Conservation (phyloP, 2,797 vertebrate genomes). For the Fistularia commersonii region DNA sequence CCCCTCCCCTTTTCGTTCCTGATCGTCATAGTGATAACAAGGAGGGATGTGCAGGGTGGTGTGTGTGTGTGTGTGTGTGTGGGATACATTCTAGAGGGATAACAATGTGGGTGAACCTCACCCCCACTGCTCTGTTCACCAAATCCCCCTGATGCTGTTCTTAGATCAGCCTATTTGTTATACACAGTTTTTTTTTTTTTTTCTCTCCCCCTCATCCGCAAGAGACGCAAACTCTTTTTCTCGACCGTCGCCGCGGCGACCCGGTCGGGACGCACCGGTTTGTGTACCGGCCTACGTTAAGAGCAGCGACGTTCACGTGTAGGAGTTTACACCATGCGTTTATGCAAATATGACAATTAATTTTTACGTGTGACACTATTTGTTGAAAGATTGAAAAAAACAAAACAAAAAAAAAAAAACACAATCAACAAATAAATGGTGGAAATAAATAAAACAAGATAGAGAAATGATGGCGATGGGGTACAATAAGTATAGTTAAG, state of each 20-base stretch:
- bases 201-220: background rate
- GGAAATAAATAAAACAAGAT: no score
- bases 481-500: no score
- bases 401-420: no score
- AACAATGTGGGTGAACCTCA: slow-evolving; percentile 28
- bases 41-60: slow-evolving; percentile 22
- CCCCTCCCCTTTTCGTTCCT: slow-evolving; percentile 2
- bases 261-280: no score
- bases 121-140: slow-evolving; percentile 13
- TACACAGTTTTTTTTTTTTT: slow-evolving; percentile 24
- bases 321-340: no score
- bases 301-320: background rate
- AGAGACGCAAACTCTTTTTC: slow-evolving; percentile 18
- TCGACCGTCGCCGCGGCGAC: slow-evolving; percentile 6
- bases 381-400: no score
- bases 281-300: no score
- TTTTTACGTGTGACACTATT: no score
- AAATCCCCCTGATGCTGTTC: slow-evolving; percentile 42
- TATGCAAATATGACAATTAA: no score
- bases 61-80: slow-evolving; percentile 1
- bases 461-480: no score
- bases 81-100: slow-evolving; percentile 34
- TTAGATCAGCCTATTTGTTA: slow-evolving; percentile 60
- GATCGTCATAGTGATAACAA: slow-evolving; percentile 40
- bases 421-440: no score